phyloP scores from a whole-genome alignment of 2,113 vertebrate species.

The Crotalus horridus region DNA sequence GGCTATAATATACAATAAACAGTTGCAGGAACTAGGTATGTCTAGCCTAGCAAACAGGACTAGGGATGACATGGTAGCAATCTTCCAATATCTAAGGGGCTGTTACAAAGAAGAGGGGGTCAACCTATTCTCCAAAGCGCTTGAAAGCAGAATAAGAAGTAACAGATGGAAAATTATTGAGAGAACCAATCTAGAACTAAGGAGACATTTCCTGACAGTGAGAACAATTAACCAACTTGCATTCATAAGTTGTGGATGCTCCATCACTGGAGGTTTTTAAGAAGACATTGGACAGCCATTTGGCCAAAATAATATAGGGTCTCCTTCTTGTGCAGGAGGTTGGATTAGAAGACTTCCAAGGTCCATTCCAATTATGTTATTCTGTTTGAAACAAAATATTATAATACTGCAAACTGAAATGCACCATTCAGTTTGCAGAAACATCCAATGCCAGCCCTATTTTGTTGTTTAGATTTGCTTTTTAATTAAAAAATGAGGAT shows the following conservation, averaged over 20 bases:
- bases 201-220: not conserved
- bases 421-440: not conserved
- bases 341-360: not conserved
- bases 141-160: not conserved
- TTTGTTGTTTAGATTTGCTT: not conserved
- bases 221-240: not conserved
- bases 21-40: not conserved
- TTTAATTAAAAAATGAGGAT: not conserved
- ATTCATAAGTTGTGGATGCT: not conserved
- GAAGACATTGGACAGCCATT: not conserved
- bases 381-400: not conserved
- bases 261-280: not conserved
- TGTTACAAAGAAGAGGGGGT: not conserved
- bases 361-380: not conserved
- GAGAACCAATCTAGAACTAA: not conserved
- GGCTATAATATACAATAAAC: not conserved
- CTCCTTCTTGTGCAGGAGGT: not conserved
- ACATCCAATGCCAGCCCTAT: not conserved
- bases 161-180: not conserved
- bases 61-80: not conserved
- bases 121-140: not conserved
- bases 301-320: not conserved
- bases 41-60: not conserved
- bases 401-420: not conserved
- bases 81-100: not conserved